Evolutionary conservation across 2,113 vertebrate species (phyloP).

Genomic region (Recurvirostra avosetta): DNA sequence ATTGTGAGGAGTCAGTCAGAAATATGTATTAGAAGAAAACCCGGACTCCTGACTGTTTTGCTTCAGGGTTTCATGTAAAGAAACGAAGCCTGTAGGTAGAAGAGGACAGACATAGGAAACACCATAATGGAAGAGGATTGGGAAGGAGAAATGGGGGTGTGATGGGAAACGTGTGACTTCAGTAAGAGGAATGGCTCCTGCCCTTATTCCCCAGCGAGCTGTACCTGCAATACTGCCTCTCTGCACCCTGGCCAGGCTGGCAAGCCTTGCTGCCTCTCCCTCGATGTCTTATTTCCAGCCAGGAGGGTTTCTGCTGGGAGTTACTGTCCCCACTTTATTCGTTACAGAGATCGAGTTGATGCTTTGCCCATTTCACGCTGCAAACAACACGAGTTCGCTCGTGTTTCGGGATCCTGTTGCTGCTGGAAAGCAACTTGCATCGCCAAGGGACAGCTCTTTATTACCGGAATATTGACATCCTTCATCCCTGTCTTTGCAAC

Average conservation of each 20-base stretch:
- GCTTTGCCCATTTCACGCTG: not conserved
- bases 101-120: not conserved
- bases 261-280: not conserved
- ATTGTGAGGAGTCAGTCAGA: not conserved
- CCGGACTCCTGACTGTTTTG: not conserved
- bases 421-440: not conserved
- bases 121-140: fast-evolving
- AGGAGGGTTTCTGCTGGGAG: not conserved
- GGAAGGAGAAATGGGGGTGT: not conserved
- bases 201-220: fast-evolving
- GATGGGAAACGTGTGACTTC: not conserved
- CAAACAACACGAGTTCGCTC: not conserved
- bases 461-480: not conserved
- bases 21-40: not conserved
- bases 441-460: not conserved
- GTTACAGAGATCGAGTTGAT: not conserved
- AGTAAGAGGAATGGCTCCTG: not conserved
- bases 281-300: not conserved
- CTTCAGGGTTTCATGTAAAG: not conserved
- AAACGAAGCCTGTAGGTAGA: not conserved
- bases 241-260: not conserved
- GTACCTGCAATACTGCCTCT: not conserved
- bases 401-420: not conserved
- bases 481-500: not conserved
- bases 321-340: not conserved